Base-by-base conservation (phyloP, 2,888 invertebrate species). In the Galerucella calmariensis region DNA sequence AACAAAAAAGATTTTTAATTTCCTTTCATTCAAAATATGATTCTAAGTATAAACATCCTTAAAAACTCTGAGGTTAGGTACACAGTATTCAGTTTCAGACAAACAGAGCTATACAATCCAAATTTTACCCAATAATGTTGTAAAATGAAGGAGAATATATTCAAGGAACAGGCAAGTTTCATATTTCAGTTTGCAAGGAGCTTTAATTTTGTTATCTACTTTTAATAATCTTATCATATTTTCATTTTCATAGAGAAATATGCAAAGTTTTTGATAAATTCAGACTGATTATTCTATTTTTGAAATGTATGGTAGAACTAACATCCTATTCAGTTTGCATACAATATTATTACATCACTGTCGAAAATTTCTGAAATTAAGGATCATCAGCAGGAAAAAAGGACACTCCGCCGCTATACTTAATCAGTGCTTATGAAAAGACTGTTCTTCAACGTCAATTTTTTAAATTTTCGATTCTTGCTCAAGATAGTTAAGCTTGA, bases 401-500 rank as follows among this genome's bases (percentile, higher is more conserved):
- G 73, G 63, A 71, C 70, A 63, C 24, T 62, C 56, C 16, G 65
- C 63, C 63, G 63, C 44, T 20, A 65, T 11, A 12, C 46, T 78
- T 76, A 74, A 76, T 67, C 77, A 80, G 78, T 80, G 79, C 73
- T 75, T 74, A 77, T 72, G 73, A 69, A 73, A 79, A 74, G 77
- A 79, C 78, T 74, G 72, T 73, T 74, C 76, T 69, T 70, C 58
- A 66, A 74, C 70, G 79, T 79, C 79, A 80, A 81, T 80, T 81
- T 79, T 51, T 71, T 67, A 65, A 72, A 73, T 77, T 79, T 80
- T 79, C 77, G 77, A 80, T 80, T 80, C 83, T 83, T 84, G 84
- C 84, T 84, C 84, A 84, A 84, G 75, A 79, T 82, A 83, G 81
- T 79, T 79, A 65, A 65, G 65, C 65, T 71, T 69, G 12, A 71